Conservation (phyloP, 1,140 invertebrate genomes). For the Myzus persicae region DNA sequence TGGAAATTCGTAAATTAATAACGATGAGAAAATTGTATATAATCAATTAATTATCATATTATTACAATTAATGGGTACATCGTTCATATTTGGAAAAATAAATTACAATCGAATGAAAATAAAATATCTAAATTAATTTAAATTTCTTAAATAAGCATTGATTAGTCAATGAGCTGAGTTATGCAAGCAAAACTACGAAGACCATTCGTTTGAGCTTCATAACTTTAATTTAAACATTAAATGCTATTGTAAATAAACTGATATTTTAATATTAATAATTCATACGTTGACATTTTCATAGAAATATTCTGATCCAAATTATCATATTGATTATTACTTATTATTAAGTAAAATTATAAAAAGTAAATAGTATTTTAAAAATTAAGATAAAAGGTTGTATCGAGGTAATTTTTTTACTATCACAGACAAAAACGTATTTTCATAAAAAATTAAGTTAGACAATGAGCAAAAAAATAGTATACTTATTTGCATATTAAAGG, state of each 20-base stretch:
- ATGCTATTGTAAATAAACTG: neutral
- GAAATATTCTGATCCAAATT: neutral
- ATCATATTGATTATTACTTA: neutral
- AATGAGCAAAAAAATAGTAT: too few relatives aligned
- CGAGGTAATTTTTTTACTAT: neutral
- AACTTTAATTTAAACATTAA: neutral
- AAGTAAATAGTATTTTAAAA: neutral
- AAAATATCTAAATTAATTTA: neutral
- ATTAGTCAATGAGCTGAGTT: neutral
- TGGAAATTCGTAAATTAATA: neutral
- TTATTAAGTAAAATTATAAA: neutral
- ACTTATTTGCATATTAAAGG: too few relatives aligned
- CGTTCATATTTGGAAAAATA: neutral
- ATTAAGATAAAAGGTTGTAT: neutral
- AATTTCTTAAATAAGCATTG: neutral
- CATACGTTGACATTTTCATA: neutral
- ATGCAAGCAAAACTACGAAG: neutral
- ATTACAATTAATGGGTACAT: neutral
- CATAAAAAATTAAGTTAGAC: too few relatives aligned
- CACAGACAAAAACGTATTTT: neutral
- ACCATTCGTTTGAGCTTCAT: neutral
- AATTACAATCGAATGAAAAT: neutral
- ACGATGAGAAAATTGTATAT: neutral
- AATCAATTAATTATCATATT: neutral
- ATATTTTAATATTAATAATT: neutral